Percentiles rank a stretch among this genome's conserved stretches.
Conservation (phyloP, 2,797 vertebrate genomes). For the Acropternis orthonyx region DNA sequence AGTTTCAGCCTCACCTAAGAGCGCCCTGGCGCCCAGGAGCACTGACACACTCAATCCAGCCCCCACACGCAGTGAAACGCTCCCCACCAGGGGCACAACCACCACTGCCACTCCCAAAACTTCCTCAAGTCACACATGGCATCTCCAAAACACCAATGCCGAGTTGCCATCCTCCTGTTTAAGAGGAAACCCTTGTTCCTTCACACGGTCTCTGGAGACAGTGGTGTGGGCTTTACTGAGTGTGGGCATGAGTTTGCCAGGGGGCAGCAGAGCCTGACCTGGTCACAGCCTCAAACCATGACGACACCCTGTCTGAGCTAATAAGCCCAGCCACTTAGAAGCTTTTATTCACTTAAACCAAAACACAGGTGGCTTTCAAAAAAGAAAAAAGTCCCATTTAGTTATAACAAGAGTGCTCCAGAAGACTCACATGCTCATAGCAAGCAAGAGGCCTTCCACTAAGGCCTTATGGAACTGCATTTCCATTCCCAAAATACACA, state of each 20-base stretch:
- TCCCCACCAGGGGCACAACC: not conserved
- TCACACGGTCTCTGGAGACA: not conserved
- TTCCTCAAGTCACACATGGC: not conserved
- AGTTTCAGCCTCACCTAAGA: not conserved
- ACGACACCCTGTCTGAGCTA: not conserved
- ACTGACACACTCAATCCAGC: not conserved
- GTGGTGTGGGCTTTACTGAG: rapidly evolving
- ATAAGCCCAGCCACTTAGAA: not conserved
- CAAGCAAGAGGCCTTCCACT: not conserved
- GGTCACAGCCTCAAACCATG: not conserved
- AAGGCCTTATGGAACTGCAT: not conserved
- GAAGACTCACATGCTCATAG: rapidly evolving
- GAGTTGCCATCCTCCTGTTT: not conserved
- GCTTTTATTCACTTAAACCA: not conserved
- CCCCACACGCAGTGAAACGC: rapidly evolving
- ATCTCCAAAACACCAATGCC: not conserved
- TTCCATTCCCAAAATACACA: not conserved
- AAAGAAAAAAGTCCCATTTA: not conserved
- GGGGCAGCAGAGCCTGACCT: not conserved
- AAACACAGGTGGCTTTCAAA: not conserved
- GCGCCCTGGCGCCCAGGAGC: not conserved
- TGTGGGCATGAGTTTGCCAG: not conserved
- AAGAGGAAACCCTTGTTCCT: not conserved
- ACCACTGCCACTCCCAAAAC: not conserved
- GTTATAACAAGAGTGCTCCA: not conserved